Percentiles rank a stretch among this genome's conserved stretches.
These are phyloP conservation scores for Stenchaetothrips biformis DNA, from an alignment of 2,888 invertebrate species.

Conservation along the genomic window DNA sequence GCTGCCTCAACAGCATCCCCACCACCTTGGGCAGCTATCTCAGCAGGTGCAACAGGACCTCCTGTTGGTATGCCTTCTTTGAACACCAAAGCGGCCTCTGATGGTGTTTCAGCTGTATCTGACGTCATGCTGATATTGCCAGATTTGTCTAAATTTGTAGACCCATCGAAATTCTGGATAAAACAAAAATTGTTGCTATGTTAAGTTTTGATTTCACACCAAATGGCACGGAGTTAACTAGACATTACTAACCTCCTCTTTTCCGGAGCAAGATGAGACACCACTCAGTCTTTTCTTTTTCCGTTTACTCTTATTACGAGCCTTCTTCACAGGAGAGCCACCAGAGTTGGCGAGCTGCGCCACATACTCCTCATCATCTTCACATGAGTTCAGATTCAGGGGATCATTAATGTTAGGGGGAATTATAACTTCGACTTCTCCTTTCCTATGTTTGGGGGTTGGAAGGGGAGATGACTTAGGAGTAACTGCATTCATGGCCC, in stretches of 20 bases:
- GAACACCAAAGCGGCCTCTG: background rate
- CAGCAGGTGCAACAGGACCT: background rate
- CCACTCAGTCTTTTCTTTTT: slow-evolving; percentile 55
- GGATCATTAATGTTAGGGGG: slow-evolving; percentile 92
- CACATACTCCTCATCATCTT: slow-evolving; percentile 75
- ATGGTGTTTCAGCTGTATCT: background rate
- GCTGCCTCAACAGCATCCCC: slow-evolving; percentile 1
- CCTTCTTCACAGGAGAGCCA: slow-evolving; percentile 58
- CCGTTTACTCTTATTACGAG: slow-evolving; percentile 59
- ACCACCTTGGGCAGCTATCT: background rate
- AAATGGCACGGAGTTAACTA: slow-evolving; percentile 35
- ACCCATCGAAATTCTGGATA: background rate
- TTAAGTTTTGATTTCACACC: slow-evolving; percentile 26
- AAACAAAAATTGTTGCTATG: slow-evolving; percentile 28
- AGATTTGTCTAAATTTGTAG: background rate
- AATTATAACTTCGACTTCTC: slow-evolving; percentile 82
- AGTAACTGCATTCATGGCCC: slow-evolving; percentile 82
- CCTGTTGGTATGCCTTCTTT: background rate
- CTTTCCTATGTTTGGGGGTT: slow-evolving; percentile 72
- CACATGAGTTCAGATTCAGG: slow-evolving; percentile 66
- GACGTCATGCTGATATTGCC: background rate
- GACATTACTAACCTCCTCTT: slow-evolving; percentile 52
- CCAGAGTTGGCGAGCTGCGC: slow-evolving; percentile 57
- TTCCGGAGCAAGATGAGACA: slow-evolving; percentile 45
- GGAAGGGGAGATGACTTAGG: slow-evolving; percentile 89